phyloP scores from a whole-genome alignment of 2,113 vertebrate species.

The Elaphurus davidianus region DNA sequence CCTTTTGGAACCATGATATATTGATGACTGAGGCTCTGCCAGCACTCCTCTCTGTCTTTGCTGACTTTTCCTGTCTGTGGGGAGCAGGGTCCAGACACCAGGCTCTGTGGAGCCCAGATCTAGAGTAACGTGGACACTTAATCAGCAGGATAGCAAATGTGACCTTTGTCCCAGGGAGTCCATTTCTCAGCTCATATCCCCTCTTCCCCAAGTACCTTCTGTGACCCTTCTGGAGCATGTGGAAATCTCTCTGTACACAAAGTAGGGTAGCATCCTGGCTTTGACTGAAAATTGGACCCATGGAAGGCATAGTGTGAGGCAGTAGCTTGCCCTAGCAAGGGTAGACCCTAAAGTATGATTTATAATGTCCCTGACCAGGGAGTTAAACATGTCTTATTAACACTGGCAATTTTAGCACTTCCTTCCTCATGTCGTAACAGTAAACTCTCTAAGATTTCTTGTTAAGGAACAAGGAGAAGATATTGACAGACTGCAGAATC shows the following conservation, averaged over 20 bases:
- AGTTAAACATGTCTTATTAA: slow-evolving; percentile 77
- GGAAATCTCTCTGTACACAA: slow-evolving; percentile 22
- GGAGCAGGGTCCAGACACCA: neutral
- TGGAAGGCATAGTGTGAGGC: neutral
- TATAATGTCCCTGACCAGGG: slow-evolving; percentile 51
- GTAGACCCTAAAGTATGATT: slow-evolving; percentile 32
- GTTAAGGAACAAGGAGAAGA: slow-evolving; percentile 69
- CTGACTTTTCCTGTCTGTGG: neutral
- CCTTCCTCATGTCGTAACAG: slow-evolving; percentile 75
- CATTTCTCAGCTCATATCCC: neutral
- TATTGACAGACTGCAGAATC: slow-evolving; percentile 75
- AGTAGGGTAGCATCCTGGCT: neutral
- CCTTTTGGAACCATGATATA: neutral
- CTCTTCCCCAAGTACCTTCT: neutral
- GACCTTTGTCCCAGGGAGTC: slow-evolving; percentile 16
- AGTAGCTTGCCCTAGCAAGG: neutral
- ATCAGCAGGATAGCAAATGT: neutral
- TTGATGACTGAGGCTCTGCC: neutral
- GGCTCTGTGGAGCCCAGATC: neutral
- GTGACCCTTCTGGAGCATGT: neutral
- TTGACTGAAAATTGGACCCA: neutral
- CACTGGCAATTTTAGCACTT: slow-evolving; percentile 77
- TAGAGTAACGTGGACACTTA: neutral
- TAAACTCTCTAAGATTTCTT: slow-evolving; percentile 74
- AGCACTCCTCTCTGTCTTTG: neutral